Percentiles rank a stretch among this genome's conserved stretches.
Conservation (phyloP, 2,797 vertebrate genomes). For the Vipera latastei region DNA sequence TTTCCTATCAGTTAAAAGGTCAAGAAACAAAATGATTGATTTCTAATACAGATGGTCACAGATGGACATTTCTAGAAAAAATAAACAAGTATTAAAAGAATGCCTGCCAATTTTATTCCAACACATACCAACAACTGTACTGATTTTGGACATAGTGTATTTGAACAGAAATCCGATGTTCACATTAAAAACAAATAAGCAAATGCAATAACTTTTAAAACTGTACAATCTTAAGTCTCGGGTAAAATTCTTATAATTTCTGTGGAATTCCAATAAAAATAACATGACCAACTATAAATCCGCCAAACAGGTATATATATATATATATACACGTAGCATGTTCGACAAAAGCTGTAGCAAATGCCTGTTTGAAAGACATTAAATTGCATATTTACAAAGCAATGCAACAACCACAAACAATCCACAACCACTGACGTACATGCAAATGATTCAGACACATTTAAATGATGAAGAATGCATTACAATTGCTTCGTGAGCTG, state of each 20-base stretch:
- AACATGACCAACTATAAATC: slow-evolving; percentile 24
- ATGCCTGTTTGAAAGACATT: slow-evolving; percentile 28
- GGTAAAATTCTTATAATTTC: slow-evolving; percentile 51
- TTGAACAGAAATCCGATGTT: slow-evolving; percentile 77
- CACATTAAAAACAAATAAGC: slow-evolving; percentile 63
- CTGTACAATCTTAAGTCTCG: slow-evolving; percentile 57
- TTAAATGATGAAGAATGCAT: slow-evolving; percentile 86
- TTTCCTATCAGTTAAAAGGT: slow-evolving; percentile 54
- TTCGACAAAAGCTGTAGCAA: slow-evolving; percentile 26
- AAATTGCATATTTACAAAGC: slow-evolving; percentile 48
- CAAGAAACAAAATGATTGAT: slow-evolving; percentile 50
- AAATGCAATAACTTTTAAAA: slow-evolving; percentile 70
- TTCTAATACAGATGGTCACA: slow-evolving; percentile 68
- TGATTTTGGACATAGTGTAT: slow-evolving; percentile 86
- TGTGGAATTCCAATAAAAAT: slow-evolving; percentile 41
- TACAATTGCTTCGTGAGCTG: slow-evolving; percentile 75
- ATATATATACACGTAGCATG: slow-evolving; percentile 36
- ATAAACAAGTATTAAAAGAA: slow-evolving; percentile 79
- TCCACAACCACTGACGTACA: slow-evolving; percentile 64
- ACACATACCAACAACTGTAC: slow-evolving; percentile 76
- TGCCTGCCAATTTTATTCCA: slow-evolving; percentile 67
- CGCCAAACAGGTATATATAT: not conserved
- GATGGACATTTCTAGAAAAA: slow-evolving; percentile 65
- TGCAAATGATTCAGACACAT: slow-evolving; percentile 76
- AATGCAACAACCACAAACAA: slow-evolving; percentile 42